These are phyloP conservation scores for Calephelis virginiensis DNA, from an alignment of 1,140 invertebrate species.

Conservation along the genomic window DNA sequence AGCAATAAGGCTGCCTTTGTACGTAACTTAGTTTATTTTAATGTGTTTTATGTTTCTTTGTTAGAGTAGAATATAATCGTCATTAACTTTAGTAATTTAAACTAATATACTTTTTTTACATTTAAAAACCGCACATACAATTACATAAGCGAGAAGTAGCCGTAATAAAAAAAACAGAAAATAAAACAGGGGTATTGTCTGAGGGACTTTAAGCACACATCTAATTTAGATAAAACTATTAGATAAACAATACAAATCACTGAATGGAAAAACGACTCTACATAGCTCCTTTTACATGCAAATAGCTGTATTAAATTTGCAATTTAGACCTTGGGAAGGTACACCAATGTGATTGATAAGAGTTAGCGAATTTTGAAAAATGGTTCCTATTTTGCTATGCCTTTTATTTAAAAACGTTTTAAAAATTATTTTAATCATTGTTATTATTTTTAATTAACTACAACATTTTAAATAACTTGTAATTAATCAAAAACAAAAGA, in stretches of 20 bases:
- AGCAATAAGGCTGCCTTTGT: no score
- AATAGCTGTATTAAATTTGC: constrained; percentile 75
- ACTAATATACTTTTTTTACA: no score
- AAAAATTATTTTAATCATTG: no score
- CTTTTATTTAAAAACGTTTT: no score
- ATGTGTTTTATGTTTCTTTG: no score
- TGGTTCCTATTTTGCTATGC: background rate
- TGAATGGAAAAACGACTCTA: constrained; percentile 54
- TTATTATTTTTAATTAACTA: no score
- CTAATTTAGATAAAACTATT: constrained; percentile 64
- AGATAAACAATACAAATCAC: constrained; percentile 71
- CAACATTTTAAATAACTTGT: no score
- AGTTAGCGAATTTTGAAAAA: constrained; percentile 9
- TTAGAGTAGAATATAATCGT: no score
- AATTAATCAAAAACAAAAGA: no score
- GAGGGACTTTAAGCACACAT: constrained; percentile 42
- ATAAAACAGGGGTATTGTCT: constrained; percentile 15
- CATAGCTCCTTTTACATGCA: constrained; percentile 67
- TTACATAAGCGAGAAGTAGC: background rate
- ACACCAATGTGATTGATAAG: constrained; percentile 30
- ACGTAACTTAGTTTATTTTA: no score
- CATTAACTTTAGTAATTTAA: no score
- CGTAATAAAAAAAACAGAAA: background rate
- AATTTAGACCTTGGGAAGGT: constrained; percentile 65
- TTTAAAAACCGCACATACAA: background rate